Evolutionary conservation across 2,797 vertebrate genomes (phyloP), one percentile per base, ranked within the genome.

Genomic region (Apodemus agrarius): DNA sequence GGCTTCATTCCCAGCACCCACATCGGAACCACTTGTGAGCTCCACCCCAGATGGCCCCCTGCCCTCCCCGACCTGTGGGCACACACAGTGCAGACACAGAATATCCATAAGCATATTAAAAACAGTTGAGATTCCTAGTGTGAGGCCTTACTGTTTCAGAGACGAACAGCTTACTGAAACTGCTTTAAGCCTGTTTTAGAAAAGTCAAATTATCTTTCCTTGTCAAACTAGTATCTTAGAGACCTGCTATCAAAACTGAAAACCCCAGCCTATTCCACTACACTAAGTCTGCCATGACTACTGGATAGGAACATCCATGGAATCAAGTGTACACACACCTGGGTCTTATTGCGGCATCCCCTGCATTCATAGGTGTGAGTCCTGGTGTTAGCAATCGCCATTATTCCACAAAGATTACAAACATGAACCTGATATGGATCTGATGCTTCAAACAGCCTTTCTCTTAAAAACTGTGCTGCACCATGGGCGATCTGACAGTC

Each of bases 401-500:
- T 99, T 85, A 99, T 99, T 4, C 99, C 99, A 21, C 99, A 99
- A 46, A 99, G 98, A 98, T 99, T 99, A 96, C 99, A 99, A 4
- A 99, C 99, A 0, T 99, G 99, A 46, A 99, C 99, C 95, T 99
- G 99, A 96, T 99, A 99, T 0, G 99, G 99, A 96, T 99, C 99
- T 0, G 99, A 99, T 0, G 99, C 99, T 98, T 99, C 99, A 63
- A 99, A 99, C 96, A 99, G 98, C 17, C 99, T 99, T 82, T 99
- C 99, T 87, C 99, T 98, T 79, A 99, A 98, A 98, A 99, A 99
- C 98, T 99, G 99, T 14, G 99, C 99, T 0, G 99, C 99, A n/a
- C 99, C 99, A 0, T 99, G 99, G 97, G 99, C 99, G 46, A 99
- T 99, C 98, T 99, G 99, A 98, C 99, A 99, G 14, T 99, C 99